phyloP scores from a whole-genome alignment of 2,113 vertebrate genomes.

The Charina bottae region DNA sequence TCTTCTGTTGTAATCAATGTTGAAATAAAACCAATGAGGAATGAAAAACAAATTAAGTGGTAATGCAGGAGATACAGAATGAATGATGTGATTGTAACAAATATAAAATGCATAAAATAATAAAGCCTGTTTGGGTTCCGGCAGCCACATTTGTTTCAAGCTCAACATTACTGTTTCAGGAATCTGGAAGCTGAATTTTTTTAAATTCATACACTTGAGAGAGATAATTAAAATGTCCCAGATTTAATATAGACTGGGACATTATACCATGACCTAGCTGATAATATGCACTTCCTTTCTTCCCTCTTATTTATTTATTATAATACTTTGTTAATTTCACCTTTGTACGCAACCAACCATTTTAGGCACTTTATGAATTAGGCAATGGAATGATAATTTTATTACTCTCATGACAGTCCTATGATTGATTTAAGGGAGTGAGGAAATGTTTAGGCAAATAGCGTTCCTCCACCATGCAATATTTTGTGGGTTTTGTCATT shows the following conservation, averaged over 20 bases:
- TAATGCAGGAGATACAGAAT: neutral
- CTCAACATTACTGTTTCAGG: neutral
- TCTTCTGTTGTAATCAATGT: neutral
- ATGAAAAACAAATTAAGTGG: neutral
- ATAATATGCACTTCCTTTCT: neutral
- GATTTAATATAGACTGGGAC: neutral
- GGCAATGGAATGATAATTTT: neutral
- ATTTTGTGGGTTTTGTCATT: constrained; percentile 40
- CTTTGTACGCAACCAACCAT: neutral
- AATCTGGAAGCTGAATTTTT: neutral
- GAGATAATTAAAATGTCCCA: neutral
- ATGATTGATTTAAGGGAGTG: constrained; percentile 14
- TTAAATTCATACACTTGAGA: neutral
- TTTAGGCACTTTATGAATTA: neutral
- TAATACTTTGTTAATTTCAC: neutral
- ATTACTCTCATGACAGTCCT: neutral
- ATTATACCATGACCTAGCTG: no score
- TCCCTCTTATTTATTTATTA: neutral
- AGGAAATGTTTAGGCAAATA: constrained; percentile 1
- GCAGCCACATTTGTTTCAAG: neutral
- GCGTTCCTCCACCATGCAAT: constrained; percentile 1
- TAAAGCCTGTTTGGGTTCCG: neutral
- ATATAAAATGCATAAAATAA: constrained; percentile 1
- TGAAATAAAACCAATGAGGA: neutral
- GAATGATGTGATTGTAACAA: neutral